Conservation (phyloP, 2,888 invertebrate genomes). For the Caenorhabditis afra region DNA sequence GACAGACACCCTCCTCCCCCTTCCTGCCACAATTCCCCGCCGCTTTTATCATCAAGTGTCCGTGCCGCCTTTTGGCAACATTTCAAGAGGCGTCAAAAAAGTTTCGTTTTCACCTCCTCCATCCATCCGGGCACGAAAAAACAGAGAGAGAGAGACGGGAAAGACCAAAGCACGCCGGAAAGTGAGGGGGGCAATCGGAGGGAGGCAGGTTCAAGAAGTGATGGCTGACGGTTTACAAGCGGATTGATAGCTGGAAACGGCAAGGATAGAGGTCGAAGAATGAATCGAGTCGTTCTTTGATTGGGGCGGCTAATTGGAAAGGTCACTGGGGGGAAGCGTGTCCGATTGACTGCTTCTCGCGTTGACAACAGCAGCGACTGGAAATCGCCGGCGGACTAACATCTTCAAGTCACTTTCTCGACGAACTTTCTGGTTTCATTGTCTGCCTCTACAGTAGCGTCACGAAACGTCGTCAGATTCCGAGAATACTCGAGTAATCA, state of each 20-base stretch:
- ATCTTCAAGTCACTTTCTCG: too few relatives aligned
- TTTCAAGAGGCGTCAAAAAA: constrained; percentile 52
- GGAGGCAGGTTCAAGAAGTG: constrained; percentile 22
- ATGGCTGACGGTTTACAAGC: constrained; percentile 23
- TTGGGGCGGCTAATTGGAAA: constrained; percentile 9
- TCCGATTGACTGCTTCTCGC: too few relatives aligned
- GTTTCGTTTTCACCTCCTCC: constrained; percentile 15
- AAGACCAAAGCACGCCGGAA: constrained; percentile 40
- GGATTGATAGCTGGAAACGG: constrained; percentile 11
- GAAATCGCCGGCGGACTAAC: too few relatives aligned
- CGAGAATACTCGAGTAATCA: constrained; percentile 29
- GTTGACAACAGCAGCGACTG: too few relatives aligned
- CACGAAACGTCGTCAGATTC: constrained; percentile 4
- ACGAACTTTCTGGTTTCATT: too few relatives aligned
- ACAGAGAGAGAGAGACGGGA: constrained; percentile 8
- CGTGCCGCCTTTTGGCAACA: constrained; percentile 53
- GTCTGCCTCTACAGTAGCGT: too few relatives aligned
- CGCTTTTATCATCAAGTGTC: constrained; percentile 61
- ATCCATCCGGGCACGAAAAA: constrained; percentile 32
- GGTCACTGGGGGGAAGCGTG: too few relatives aligned
- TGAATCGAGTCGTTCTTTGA: not conserved
- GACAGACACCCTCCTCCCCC: constrained; percentile 9
- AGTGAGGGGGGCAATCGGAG: constrained; percentile 7
- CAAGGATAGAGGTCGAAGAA: not conserved
- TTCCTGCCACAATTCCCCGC: constrained; percentile 26